Conservation (phyloP, 2,797 vertebrate species). For the Eleutherodactylus coqui region DNA sequence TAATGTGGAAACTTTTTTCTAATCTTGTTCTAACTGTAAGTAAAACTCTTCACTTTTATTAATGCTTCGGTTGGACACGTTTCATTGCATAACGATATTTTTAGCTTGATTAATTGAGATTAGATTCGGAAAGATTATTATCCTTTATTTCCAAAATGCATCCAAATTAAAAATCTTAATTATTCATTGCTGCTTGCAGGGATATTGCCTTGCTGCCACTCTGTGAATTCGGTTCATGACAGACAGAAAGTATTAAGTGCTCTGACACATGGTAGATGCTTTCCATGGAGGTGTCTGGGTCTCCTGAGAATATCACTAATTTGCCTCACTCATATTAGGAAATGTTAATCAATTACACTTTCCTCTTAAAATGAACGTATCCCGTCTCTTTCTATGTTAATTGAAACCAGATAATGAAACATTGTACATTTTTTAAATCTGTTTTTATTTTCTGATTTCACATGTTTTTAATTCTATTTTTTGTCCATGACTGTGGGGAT, state of each 20-base stretch:
- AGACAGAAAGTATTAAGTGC: constrained; percentile 24
- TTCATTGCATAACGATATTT: neutral
- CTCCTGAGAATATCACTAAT: neutral
- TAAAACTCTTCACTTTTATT: neutral
- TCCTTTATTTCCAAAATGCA: neutral
- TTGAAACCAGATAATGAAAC: too few species aligned
- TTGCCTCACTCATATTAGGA: neutral
- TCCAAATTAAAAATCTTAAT: neutral
- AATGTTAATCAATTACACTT: neutral
- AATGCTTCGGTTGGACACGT: neutral
- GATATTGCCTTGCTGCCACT: neutral
- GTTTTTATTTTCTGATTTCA: too few species aligned
- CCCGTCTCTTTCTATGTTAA: too few species aligned
- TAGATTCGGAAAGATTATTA: neutral
- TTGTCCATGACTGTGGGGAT: too few species aligned
- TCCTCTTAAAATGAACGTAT: too few species aligned
- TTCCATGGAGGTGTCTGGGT: neutral
- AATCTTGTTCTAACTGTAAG: neutral
- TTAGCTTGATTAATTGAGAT: neutral
- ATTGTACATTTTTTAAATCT: too few species aligned
- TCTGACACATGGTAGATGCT: neutral
- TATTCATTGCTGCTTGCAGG: neutral
- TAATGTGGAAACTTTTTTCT: too few species aligned
- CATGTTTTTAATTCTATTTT: too few species aligned
- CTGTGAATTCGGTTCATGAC: neutral